Evolutionary conservation across 2,113 vertebrate species (phyloP).

Genomic region (Sturnira hondurensis): DNA sequence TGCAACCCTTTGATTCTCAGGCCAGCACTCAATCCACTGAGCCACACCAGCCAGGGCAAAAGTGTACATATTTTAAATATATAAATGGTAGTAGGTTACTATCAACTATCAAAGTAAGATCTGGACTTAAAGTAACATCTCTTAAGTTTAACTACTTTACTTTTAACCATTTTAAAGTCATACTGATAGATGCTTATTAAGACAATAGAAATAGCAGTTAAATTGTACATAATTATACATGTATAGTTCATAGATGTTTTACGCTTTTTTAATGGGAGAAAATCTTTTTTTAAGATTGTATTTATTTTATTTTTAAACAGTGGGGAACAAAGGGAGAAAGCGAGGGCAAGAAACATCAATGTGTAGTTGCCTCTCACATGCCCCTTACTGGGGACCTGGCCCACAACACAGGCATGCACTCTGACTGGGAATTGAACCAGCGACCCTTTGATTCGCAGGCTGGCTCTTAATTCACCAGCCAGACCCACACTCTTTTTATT

Average conservation of each 20-base stretch:
- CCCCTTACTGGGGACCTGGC: too few relatives aligned
- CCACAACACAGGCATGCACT: too few relatives aligned
- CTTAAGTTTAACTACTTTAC: neutral
- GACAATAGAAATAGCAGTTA: neutral
- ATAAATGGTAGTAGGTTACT: neutral
- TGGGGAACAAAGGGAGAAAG: too few relatives aligned
- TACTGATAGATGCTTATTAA: neutral
- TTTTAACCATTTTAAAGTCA: neutral
- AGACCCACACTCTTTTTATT: neutral
- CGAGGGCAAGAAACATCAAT: too few relatives aligned
- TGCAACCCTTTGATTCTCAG: too few relatives aligned
- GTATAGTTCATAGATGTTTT: neutral
- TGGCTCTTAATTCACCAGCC: too few relatives aligned
- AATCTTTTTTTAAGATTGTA: too few relatives aligned
- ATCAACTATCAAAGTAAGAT: neutral
- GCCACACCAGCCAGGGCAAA: neutral
- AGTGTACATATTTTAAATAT: neutral
- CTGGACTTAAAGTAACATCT: neutral
- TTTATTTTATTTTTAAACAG: too few relatives aligned
- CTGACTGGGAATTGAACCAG: too few relatives aligned
- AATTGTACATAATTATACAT: neutral
- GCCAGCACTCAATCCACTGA: too few relatives aligned
- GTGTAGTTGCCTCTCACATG: too few relatives aligned
- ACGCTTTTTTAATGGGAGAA: neutral
- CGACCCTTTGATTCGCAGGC: too few relatives aligned